phyloP scores from a whole-genome alignment of 2,888 invertebrate species.

The Lasioglossum oenotherae region DNA sequence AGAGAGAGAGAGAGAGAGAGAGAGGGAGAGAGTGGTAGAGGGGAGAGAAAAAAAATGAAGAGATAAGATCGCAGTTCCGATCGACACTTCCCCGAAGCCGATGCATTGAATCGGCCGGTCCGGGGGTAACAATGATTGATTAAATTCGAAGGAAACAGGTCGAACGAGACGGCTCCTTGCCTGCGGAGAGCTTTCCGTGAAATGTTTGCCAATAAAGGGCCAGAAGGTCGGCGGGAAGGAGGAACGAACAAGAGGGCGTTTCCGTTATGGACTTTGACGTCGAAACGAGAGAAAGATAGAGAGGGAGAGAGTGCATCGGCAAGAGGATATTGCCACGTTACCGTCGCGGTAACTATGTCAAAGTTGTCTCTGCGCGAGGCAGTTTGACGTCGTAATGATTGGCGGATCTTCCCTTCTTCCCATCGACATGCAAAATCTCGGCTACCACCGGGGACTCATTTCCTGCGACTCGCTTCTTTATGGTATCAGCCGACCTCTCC shows the following conservation, averaged over 20 bases:
- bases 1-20: background rate
- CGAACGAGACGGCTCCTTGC: background rate
- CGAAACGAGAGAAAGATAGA: conserved; percentile 4
- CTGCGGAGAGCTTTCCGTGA: background rate
- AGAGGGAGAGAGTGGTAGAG: background rate
- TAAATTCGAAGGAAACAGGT: conserved; percentile 1
- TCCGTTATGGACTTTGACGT: conserved; percentile 58
- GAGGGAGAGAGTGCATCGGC: conserved; percentile 2
- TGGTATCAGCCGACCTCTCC: background rate
- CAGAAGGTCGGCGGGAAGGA: background rate
- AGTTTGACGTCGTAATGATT: conserved; percentile 66
- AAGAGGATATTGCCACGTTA: conserved; percentile 61
- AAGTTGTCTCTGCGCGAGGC: conserved; percentile 54
- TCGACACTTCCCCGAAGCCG: background rate
- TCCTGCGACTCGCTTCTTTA: background rate
- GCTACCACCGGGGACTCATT: conserved; percentile 2
- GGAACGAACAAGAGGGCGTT: conserved; percentile 26
- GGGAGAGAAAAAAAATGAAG: background rate
- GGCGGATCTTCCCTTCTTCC: conserved; percentile 48
- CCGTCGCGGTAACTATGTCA: conserved; percentile 53
- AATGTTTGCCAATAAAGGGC: conserved; percentile 38
- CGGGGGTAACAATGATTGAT: conserved; percentile 4
- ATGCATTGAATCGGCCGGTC: background rate
- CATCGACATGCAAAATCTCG: conserved; percentile 24
- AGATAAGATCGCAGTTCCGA: background rate